phyloP scores from a whole-genome alignment of 2,888 invertebrate genomes.

The Liposcelis brunnea region DNA sequence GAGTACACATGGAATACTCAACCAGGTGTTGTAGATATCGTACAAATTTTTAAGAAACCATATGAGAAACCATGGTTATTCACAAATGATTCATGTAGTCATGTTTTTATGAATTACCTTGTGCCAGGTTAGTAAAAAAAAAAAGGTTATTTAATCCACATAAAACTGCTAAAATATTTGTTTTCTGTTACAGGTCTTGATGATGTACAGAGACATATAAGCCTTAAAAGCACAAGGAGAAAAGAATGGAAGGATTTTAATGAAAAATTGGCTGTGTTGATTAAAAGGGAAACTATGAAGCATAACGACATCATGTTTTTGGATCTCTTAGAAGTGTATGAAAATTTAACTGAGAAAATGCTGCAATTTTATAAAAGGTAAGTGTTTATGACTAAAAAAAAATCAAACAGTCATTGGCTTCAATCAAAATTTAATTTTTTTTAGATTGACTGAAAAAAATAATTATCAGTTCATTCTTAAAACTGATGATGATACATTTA shows the following conservation, averaged over 20 bases:
- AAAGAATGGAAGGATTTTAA: conserved; percentile 9
- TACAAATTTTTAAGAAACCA: conserved; percentile 10
- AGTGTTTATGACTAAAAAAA: neutral
- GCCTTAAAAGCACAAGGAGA: conserved; percentile 8
- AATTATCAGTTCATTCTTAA: conserved; percentile 13
- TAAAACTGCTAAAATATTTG: neutral
- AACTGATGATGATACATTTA: conserved; percentile 17
- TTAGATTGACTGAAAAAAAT: neutral
- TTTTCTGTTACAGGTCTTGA: neutral
- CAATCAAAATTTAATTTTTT: neutral
- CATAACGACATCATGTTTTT: conserved; percentile 15
- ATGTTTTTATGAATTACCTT: conserved; percentile 12
- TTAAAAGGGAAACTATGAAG: conserved; percentile 4
- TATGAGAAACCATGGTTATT: conserved; percentile 12
- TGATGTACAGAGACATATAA: neutral
- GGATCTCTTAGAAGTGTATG: conserved; percentile 15
- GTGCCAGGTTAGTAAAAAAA: conserved; percentile 12
- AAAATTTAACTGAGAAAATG: conserved; percentile 15
- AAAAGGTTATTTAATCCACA: neutral
- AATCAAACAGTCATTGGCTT: neutral
- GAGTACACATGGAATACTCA: conserved; percentile 11
- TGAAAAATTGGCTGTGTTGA: neutral
- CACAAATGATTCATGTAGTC: conserved; percentile 11
- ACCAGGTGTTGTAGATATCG: conserved; percentile 11
- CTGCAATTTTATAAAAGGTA: conserved; percentile 14